Evolutionary conservation across 2,797 vertebrate genomes (phyloP).

Genomic region (Menidia menidia): DNA sequence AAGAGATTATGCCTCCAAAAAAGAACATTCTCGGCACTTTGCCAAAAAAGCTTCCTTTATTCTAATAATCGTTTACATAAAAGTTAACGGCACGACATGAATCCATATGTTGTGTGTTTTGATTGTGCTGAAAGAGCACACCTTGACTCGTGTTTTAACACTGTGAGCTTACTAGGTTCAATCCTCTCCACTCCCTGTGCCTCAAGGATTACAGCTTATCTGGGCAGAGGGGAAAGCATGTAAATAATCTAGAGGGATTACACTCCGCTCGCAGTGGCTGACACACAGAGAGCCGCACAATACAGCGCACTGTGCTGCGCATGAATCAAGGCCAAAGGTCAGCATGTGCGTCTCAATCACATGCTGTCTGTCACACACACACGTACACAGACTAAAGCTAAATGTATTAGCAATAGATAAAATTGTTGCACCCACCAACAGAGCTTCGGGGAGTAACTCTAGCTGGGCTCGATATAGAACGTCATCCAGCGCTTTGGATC

Average conservation of each 20-base stretch:
- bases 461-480: slow-evolving; percentile 95
- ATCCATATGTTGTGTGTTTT: slow-evolving; percentile 37
- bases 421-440: slow-evolving; percentile 88
- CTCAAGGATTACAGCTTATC: slow-evolving; percentile 78
- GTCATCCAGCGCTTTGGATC: slow-evolving; percentile 95
- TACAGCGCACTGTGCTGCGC: slow-evolving; percentile 48
- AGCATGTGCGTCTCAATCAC: slow-evolving; percentile 58
- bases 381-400: slow-evolving; percentile 2
- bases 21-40: not conserved
- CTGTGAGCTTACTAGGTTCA: slow-evolving; percentile 56
- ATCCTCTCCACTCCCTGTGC: slow-evolving; percentile 66
- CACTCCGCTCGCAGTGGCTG: slow-evolving; percentile 48
- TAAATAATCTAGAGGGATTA: slow-evolving; percentile 80
- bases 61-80: slow-evolving; percentile 4
- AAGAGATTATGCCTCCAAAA: not conserved
- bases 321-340: slow-evolving; percentile 47
- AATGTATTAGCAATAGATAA: slow-evolving; percentile 2
- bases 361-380: slow-evolving; percentile 17
- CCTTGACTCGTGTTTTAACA: slow-evolving; percentile 69
- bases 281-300: slow-evolving; percentile 59
- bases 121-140: slow-evolving; percentile 51
- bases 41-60: slow-evolving; percentile 1
- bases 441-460: slow-evolving; percentile 94
- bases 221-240: slow-evolving; percentile 73
- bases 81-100: slow-evolving; percentile 3